Base-by-base conservation (phyloP, 1,140 invertebrate species). In the Philopotamus ludificatus region DNA sequence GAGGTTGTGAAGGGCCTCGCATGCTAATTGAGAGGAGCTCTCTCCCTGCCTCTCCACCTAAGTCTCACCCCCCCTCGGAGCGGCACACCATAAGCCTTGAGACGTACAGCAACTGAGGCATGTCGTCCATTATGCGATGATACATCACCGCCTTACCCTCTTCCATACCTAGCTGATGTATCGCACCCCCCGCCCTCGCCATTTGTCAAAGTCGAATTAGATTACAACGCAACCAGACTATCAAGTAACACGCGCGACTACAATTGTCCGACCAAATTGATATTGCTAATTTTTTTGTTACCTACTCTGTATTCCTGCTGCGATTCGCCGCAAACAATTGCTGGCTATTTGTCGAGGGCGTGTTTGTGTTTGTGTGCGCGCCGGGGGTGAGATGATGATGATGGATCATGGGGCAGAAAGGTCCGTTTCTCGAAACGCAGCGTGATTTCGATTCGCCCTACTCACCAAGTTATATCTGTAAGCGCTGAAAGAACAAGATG, bases 201-300 rank as follows among this genome's bases (percentile, higher is more conserved):
- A 58, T 58, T 58, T 58, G 55, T 58, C 55, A 58, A 58, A 58
- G 55, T 58, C 55, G 23, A 58, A 58, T 58, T 45, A 45, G 55
- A 58, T 58, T 58, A 58, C 34, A 44, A 58, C 39, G 51, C 51
- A 23, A 22, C 23, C 15, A 44, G 34, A 44, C 39, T 58, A 58
- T 58, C 55, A 26, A 58, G 23, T 45, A 25, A 55, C 51, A 16
- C n/a, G 12, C 44, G 15, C 15, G 18, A 4, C 44, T 12, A 34
- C 10, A 16, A 47, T 47, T 47, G 44, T 20, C 18, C 7, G 10
- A 4, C 44, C 18, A 47, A 47, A 47, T 47, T 47, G 44, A 47
- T 47, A 47, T 47, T 47, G 44, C 44, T 47, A 47, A 47, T 47
- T 47, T 47, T 47, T n/a, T n/a, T n/a, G n/a, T n/a, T n/a, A n/a